Conservation (phyloP, 2,797 vertebrate genomes). For the Gypaetus barbatus region DNA sequence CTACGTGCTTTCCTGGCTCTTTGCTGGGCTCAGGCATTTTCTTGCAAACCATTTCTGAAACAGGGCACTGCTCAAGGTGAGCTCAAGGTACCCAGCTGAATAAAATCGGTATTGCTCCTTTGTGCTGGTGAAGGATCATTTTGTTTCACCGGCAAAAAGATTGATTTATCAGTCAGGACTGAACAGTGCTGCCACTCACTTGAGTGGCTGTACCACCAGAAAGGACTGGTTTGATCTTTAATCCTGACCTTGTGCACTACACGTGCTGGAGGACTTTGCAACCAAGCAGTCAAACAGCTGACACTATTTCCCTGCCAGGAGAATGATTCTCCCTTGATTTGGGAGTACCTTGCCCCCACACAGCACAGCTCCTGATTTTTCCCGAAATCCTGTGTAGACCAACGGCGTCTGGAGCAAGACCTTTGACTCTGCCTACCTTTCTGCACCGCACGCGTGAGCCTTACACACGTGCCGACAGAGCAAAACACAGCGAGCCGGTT, state of each 20-base stretch:
- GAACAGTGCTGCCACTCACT: background rate
- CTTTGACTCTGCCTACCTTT: background rate
- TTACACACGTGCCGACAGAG: fast-evolving
- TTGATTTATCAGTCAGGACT: background rate
- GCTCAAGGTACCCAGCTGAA: background rate
- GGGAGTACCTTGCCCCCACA: background rate
- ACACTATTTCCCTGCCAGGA: background rate
- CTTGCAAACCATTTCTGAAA: background rate
- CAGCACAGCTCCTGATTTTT: background rate
- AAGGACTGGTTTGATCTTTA: background rate
- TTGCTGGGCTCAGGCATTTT: background rate
- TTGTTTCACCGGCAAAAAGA: background rate
- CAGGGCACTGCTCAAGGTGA: background rate
- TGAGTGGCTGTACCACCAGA: background rate
- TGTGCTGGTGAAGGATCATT: background rate
- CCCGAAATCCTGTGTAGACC: background rate
- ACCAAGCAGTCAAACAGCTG: background rate
- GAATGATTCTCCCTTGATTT: background rate
- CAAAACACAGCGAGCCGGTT: fast-evolving
- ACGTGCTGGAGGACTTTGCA: background rate
- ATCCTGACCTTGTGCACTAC: background rate
- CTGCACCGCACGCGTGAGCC: fast-evolving
- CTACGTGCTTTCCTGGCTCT: background rate
- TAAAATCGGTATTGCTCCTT: background rate
- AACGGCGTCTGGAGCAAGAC: background rate